These are phyloP conservation scores for Candidula unifasciata DNA, from an alignment of 2,888 invertebrate genomes.

Conservation along the genomic window DNA sequence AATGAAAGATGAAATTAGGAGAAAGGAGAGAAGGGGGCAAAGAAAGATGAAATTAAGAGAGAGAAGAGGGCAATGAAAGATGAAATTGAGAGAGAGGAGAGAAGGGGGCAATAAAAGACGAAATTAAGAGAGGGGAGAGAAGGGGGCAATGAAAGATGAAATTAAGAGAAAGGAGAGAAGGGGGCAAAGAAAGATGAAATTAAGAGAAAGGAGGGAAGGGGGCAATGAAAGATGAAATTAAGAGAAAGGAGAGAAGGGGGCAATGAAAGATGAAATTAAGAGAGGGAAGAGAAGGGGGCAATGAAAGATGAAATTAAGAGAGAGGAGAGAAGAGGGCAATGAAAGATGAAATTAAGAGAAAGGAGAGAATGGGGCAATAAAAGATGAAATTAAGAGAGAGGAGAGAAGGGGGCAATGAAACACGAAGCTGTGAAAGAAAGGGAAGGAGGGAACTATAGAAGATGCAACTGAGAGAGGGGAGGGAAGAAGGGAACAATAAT, in stretches of 20 bases:
- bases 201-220: neutral
- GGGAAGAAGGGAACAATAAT: too few relatives aligned
- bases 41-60: too few relatives aligned
- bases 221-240: neutral
- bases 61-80: too few relatives aligned
- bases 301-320: too few relatives aligned
- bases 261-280: neutral
- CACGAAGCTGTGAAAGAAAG: too few relatives aligned
- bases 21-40: neutral
- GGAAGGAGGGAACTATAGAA: too few relatives aligned
- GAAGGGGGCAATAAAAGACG: neutral
- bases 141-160: neutral
- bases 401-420: too few relatives aligned
- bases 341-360: neutral
- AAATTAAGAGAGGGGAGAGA: neutral
- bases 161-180: neutral
- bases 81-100: neutral
- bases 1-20: neutral
- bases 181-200: neutral
- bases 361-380: too few relatives aligned
- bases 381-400: neutral
- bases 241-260: neutral
- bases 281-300: neutral
- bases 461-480: too few relatives aligned
- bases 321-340: slow-evolving; percentile 5